phyloP scores from a whole-genome alignment of 2,113 vertebrate species.

The Marmota monax region DNA sequence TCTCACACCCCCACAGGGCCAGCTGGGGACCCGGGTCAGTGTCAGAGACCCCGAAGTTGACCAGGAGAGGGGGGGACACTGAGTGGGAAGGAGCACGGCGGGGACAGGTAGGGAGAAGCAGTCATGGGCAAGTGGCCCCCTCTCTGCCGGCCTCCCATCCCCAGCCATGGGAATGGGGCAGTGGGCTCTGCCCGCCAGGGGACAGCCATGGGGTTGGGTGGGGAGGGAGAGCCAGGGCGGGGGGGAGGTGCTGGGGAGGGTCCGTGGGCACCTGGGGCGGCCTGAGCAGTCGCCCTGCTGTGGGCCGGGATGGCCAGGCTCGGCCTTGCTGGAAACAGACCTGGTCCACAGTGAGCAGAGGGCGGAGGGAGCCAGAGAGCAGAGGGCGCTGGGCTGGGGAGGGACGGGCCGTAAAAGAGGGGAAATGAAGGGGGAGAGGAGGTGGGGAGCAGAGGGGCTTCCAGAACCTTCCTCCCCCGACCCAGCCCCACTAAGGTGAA shows the following conservation, averaged over 20 bases:
- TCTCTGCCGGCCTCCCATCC: accelerated
- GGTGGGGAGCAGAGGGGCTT: neutral
- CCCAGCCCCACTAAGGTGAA: neutral
- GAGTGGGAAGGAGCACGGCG: neutral
- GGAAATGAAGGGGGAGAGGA: accelerated
- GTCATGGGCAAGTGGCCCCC: neutral
- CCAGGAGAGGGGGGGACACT: neutral
- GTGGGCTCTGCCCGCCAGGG: neutral
- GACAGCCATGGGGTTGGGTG: neutral
- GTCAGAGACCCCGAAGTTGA: neutral
- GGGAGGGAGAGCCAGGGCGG: accelerated
- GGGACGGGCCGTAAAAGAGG: too few species aligned
- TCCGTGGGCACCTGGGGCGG: accelerated
- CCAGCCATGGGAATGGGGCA: neutral
- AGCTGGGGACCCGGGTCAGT: neutral
- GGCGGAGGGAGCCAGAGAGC: too few species aligned
- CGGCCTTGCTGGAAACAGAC: neutral
- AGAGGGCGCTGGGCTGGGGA: too few species aligned
- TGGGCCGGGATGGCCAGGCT: neutral
- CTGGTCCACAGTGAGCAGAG: neutral
- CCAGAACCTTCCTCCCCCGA: slow-evolving; percentile 8
- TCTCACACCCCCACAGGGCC: neutral
- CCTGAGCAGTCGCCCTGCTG: neutral
- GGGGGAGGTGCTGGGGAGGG: neutral
- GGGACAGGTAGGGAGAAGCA: accelerated